Percentiles rank a stretch among this genome's conserved stretches.
Conservation (phyloP, 2,888 invertebrate species). For the Chirona hameri region DNA sequence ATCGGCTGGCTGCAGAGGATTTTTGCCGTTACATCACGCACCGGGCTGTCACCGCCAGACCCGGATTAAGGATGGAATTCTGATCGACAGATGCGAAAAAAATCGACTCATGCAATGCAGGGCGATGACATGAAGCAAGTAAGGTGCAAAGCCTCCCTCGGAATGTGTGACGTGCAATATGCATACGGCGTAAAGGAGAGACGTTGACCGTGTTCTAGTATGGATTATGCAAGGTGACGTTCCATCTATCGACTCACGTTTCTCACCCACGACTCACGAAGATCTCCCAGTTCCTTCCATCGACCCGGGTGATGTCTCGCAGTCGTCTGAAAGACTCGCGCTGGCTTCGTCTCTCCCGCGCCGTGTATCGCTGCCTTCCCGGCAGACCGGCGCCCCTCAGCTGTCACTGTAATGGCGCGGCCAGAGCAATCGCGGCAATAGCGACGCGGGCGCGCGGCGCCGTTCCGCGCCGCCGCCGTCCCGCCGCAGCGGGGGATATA, state of each 20-base stretch:
- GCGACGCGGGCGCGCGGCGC: not conserved
- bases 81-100: no score
- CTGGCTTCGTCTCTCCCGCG: not conserved
- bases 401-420: constrained; percentile 9
- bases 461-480: not conserved
- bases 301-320: no score
- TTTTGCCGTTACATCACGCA: no score
- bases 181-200: not conserved
- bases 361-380: not conserved
- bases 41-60: no score
- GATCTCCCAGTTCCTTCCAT: no score
- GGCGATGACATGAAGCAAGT: not conserved
- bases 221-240: no score
- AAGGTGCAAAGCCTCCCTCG: not conserved
- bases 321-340: not conserved
- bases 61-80: no score
- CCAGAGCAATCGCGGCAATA: not conserved
- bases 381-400: not conserved
- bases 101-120: no score
- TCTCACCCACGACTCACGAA: no score
- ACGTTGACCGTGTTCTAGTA: no score
- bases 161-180: not conserved
- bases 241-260: no score
- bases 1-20: no score
- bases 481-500: constrained; percentile 13